Percentiles rank a stretch among this genome's conserved stretches.
phyloP scores from a whole-genome alignment of 2,113 vertebrate genomes.

The Loxodonta africana region DNA sequence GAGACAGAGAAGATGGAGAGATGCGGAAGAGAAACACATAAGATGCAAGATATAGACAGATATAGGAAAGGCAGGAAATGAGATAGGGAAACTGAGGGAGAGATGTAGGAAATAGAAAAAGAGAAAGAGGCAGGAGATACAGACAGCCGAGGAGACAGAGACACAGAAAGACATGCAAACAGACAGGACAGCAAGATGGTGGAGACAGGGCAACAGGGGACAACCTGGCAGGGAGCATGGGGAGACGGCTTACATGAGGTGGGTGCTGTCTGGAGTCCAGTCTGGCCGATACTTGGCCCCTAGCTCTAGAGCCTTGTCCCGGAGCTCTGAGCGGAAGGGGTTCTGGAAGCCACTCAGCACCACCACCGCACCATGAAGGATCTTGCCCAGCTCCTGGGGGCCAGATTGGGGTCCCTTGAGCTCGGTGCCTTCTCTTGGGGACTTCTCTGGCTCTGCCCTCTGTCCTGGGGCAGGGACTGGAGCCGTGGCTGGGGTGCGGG shows the following conservation, averaged over 20 bases:
- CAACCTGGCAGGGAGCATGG: rapidly evolving
- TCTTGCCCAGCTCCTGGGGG: slow-evolving; percentile 74
- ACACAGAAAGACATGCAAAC: not conserved
- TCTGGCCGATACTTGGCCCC: slow-evolving; percentile 94
- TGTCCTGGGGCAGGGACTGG: slow-evolving; percentile 67
- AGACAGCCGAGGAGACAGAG: not conserved
- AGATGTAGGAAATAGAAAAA: not conserved
- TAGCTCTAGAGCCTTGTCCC: slow-evolving; percentile 95
- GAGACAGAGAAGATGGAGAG: too few species aligned
- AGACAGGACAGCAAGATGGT: not conserved
- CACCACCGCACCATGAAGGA: slow-evolving; percentile 94
- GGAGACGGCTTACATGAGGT: slow-evolving; percentile 91
- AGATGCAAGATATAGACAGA: too few species aligned
- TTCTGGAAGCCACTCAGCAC: slow-evolving; percentile 97
- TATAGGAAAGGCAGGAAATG: not conserved
- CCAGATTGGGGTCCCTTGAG: slow-evolving; percentile 45
- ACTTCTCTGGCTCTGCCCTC: slow-evolving; percentile 80
- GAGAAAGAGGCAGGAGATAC: not conserved
- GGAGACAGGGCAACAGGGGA: rapidly evolving
- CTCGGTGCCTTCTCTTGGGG: slow-evolving; percentile 40
- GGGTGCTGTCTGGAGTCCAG: slow-evolving; percentile 94
- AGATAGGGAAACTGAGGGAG: not conserved
- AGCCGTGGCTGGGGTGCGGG: not conserved
- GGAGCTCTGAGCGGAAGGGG: slow-evolving; percentile 93
- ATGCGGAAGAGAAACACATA: not conserved